These are phyloP conservation scores for Subanguina moxae DNA, from an alignment of 1,140 invertebrate species.

Conservation along the genomic window DNA sequence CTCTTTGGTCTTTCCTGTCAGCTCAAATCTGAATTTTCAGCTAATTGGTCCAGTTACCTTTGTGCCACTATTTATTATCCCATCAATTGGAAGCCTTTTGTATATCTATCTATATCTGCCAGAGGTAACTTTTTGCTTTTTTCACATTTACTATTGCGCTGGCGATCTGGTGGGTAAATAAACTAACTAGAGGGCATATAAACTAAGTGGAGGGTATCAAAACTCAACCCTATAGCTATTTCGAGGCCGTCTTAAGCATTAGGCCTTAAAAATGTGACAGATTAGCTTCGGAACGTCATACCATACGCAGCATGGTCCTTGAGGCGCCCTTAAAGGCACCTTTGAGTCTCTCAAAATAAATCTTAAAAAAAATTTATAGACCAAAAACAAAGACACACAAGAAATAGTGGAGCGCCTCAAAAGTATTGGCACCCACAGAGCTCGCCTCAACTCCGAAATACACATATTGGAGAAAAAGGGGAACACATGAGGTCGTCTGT, in stretches of 20 bases:
- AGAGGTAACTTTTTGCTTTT: constrained; percentile 21
- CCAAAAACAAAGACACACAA: constrained; percentile 38
- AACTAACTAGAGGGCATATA: too few species aligned
- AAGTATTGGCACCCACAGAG: not conserved
- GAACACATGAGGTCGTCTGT: not conserved
- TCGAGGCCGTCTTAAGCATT: too few species aligned
- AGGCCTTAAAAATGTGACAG: not conserved
- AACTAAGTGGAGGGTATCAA: too few species aligned
- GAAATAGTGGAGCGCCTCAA: constrained; percentile 37
- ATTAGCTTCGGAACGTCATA: too few species aligned
- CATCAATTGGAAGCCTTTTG: constrained; percentile 35
- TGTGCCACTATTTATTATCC: constrained; percentile 47
- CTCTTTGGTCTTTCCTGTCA: too few species aligned
- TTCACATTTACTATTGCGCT: too few species aligned
- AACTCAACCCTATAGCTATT: too few species aligned
- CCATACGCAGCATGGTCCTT: too few species aligned
- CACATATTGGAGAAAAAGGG: not conserved
- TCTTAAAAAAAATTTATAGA: not conserved
- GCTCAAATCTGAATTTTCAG: constrained; percentile 28
- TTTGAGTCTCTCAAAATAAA: too few species aligned
- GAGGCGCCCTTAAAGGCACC: too few species aligned
- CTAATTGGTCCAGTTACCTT: constrained; percentile 47
- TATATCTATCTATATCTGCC: constrained; percentile 46
- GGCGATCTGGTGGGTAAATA: too few species aligned
- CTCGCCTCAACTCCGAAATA: not conserved